These are phyloP conservation scores for Bubalus kerabau DNA, from an alignment of 2,113 vertebrate species.

Conservation along the genomic window DNA sequence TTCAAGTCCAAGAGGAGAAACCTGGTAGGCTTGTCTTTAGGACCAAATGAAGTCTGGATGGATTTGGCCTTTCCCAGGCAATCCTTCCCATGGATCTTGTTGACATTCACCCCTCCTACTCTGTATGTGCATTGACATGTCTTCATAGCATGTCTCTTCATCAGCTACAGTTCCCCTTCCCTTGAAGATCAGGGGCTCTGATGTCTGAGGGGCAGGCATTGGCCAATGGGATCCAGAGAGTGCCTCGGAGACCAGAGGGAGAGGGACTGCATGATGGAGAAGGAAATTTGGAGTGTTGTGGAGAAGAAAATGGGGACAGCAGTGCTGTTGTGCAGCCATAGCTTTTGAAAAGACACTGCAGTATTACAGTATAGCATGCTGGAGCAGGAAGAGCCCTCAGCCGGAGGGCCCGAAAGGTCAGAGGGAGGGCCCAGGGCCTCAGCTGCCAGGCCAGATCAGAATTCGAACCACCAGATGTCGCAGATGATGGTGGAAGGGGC, in stretches of 20 bases:
- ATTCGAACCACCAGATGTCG: constrained; percentile 22
- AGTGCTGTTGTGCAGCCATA: not conserved
- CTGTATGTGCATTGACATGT: not conserved
- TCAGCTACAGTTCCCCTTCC: not conserved
- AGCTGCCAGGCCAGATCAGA: constrained; percentile 18
- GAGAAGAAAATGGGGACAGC: not conserved
- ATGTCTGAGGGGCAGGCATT: not conserved
- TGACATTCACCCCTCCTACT: not conserved
- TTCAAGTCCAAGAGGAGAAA: not conserved
- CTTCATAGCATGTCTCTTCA: not conserved
- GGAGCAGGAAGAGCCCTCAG: not conserved
- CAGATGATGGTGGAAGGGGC: constrained; percentile 37
- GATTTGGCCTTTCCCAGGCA: not conserved
- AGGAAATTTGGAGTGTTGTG: not conserved
- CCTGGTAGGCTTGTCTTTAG: not conserved
- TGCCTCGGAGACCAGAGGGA: not conserved
- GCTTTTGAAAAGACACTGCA: not conserved
- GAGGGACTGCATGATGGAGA: not conserved
- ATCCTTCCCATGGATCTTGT: not conserved
- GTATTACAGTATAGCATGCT: not conserved
- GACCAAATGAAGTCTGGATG: not conserved
- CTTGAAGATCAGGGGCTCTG: not conserved
- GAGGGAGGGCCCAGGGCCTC: not conserved
- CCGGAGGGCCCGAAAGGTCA: not conserved
- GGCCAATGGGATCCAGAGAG: not conserved